Base-by-base conservation (phyloP, 2,113 vertebrate species). In the Gasterosteus nipponicus region DNA sequence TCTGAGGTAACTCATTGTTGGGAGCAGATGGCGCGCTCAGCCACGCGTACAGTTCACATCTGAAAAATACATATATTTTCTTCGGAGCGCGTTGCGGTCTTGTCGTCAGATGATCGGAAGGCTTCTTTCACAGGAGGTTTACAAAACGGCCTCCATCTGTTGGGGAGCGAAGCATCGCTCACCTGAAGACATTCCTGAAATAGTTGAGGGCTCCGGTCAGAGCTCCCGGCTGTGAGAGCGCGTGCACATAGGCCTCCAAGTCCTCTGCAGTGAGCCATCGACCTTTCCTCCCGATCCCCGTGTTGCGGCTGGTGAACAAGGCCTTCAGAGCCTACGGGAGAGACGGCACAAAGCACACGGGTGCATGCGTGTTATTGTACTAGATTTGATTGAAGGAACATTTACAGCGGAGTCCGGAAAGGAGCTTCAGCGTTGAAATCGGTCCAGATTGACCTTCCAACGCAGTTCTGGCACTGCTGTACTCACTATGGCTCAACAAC, bases 121-220 rank as follows among this genome's bases (percentile, higher is more conserved):
- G 9, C 6, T 60, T 47, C 41, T 31, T 41, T 38, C 14, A 18
- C 46, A 65, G 11, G 22, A 26, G 22, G 22, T 26, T 26, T 26
- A 26, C 22, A 26, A 26, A 26, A 26, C 59, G 35, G 11, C 41
- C 18, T 66, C 35, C 5, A 31, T 59, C 0, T 41, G 9, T n/a
- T 42, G 11, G 16, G 47, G 51, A 51, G 49, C 35, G 39, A 38
- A 26, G 6, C 42, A 1, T 26, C 19, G n/a, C 78, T 90, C 65
- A 99, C 97, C 96, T 98, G 94, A 99, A 99, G 75, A 98, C 94
- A 86, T 95, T 97, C 89, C 97, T 96, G 89, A 96, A 99, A 77
- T 99, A 96, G 91, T 98, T 98, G 83, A 99, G 96, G 51, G 98
- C 97, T 69, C 96, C 97, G 2, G 94, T 97, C 81, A 99, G 91